Evolutionary conservation across 2,888 invertebrate genomes (phyloP), one percentile per base, ranked within the genome.

Genomic region (Ctena decussata): DNA sequence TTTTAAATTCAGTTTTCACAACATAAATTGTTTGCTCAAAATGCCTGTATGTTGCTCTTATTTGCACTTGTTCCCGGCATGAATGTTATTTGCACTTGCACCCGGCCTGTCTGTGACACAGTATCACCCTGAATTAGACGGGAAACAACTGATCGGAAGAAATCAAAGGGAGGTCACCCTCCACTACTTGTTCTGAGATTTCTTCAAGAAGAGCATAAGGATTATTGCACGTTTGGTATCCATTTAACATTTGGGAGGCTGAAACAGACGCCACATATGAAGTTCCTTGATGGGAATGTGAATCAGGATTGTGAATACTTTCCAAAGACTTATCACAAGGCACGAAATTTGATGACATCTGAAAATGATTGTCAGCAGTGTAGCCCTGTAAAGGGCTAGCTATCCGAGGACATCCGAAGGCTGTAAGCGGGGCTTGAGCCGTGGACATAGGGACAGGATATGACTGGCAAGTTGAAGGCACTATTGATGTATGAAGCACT

Each of bases 161-260:
- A 8, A 65, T 65, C 18, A 65, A 35, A 1, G 65, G 65, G 35
- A 65, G 32, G 1, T 65, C 65, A 12, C 35, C 18, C 21, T 27
- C 35, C 1, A 65, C 65, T 21, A 65, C 65, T 21, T 65, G 65
- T 73, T 90, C 91, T 0, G 86, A 86, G 21, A 92, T 77, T 32
- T 90, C 92, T 6, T 92, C 91, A 15, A 91, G 85, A 32, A 91
- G 72, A 5, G 90, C 78, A 53, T 90, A 92, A n/a, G 89, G 89
- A 46, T 78, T 84, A 32, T 65, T 65, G 35, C 90, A 90, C 27
- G 90, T 87, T 82, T 83, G 89, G 46, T 80, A 70, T 11, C 57
- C 41, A 6, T 71, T 37, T 21, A 76, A 39, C 5, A 44, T 21
- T 21, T 70, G 76, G 0, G n/a, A 32, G 6, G 8, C 73, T 1